phyloP scores from a whole-genome alignment of 2,888 invertebrate species.

The Arctia plantaginis region DNA sequence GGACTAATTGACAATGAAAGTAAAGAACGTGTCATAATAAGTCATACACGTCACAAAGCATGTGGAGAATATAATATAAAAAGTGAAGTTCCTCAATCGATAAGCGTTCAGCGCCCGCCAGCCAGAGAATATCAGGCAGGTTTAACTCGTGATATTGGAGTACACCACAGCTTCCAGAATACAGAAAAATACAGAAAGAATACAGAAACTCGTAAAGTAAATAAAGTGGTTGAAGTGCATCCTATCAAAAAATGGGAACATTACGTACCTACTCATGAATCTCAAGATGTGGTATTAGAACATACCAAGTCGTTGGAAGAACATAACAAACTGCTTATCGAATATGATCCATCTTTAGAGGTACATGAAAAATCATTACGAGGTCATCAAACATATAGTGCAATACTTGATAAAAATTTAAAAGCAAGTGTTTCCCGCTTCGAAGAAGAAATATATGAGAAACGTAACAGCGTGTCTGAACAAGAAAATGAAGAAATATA shows the following conservation, averaged over 20 bases:
- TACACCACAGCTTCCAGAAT: neutral
- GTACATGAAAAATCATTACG: neutral
- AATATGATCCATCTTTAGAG: neutral
- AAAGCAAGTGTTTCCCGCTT: neutral
- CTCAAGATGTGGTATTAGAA: neutral
- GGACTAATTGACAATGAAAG: neutral
- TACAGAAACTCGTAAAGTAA: neutral
- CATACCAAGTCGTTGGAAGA: neutral
- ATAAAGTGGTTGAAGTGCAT: neutral
- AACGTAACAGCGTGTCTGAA: neutral
- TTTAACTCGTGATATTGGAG: neutral
- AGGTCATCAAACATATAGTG: neutral
- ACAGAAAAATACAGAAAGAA: too few species aligned
- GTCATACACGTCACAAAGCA: neutral
- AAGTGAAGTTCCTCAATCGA: neutral
- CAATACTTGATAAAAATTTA: neutral
- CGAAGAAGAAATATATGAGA: neutral
- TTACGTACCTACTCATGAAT: neutral
- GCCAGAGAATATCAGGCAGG: neutral
- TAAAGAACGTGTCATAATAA: neutral
- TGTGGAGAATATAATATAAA: slow-evolving; percentile 1
- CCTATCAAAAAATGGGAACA: neutral
- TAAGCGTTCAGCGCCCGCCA: neutral
- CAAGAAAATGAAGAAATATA: neutral
- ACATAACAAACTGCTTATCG: neutral